A percentile compares a stretch with the other conserved stretches of the same genome.
Evolutionary conservation across 2,113 vertebrate genomes (phyloP).

Genomic region (Amblyornis subalaris): DNA sequence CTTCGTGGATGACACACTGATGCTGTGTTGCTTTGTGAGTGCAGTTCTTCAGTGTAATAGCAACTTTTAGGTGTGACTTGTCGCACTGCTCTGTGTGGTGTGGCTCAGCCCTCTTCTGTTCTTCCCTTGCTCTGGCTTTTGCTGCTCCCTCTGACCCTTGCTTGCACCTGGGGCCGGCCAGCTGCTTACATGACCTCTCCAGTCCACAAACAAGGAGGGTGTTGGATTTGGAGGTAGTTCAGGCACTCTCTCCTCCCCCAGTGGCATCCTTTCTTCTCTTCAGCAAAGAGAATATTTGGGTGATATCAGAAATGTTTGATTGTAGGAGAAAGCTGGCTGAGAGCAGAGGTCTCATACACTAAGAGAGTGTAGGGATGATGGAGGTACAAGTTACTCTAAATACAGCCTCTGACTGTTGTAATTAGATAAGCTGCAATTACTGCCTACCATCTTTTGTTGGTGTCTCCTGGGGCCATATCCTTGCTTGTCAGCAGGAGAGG

Average conservation of each 20-base stretch:
- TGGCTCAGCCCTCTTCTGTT: neutral
- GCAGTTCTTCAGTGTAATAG: neutral
- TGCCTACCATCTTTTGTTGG: neutral
- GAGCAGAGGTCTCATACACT: neutral
- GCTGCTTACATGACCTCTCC: neutral
- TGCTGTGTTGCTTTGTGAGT: neutral
- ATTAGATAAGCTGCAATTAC: neutral
- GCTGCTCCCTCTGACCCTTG: neutral
- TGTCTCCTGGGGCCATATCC: neutral
- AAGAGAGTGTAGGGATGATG: neutral
- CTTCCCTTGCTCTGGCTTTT: neutral
- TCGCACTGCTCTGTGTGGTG: neutral
- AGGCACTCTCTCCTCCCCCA: rapidly evolving
- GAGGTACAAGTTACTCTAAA: neutral
- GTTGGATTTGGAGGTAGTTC: neutral
- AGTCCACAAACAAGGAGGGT: rapidly evolving
- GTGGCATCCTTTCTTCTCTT: neutral
- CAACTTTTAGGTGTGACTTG: neutral
- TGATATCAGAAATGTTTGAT: neutral
- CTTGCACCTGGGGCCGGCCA: neutral
- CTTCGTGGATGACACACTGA: neutral
- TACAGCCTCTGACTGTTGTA: neutral
- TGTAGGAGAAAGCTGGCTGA: neutral
- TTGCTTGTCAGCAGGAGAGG: neutral
- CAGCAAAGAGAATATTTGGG: neutral